These are phyloP conservation scores for Sinocyclocheilus anshuiensis DNA, from an alignment of 2,113 vertebrate genomes.

Conservation along the genomic window DNA sequence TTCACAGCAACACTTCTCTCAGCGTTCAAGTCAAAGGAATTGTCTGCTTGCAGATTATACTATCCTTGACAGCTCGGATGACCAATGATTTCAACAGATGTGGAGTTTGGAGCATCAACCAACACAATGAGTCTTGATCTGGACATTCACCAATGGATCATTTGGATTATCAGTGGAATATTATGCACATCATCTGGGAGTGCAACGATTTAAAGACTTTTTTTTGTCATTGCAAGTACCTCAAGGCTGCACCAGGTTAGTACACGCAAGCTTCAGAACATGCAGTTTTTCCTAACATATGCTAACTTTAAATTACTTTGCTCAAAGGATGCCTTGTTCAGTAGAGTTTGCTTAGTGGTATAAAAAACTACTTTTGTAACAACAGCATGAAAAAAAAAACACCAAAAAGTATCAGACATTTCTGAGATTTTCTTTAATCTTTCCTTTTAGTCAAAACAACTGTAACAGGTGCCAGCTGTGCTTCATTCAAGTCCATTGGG, in stretches of 20 bases:
- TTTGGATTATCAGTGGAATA: slow-evolving; percentile 12
- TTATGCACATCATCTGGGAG: not conserved
- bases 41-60: not conserved
- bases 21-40: not conserved
- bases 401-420: slow-evolving; percentile 43
- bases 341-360: not conserved
- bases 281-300: not conserved
- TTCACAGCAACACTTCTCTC: not conserved
- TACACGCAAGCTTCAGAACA: not conserved
- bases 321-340: not conserved
- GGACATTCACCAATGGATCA: not conserved
- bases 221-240: not conserved
- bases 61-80: not conserved
- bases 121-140: not conserved
- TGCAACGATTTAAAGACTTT: not conserved
- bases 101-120: not conserved
- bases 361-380: not conserved
- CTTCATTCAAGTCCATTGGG: slow-evolving; percentile 60
- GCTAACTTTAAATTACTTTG: not conserved
- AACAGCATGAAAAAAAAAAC: slow-evolving; percentile 27
- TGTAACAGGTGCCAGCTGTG: slow-evolving; percentile 60
- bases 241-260: slow-evolving; percentile 20
- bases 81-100: not conserved
- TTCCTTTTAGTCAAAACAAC: slow-evolving; percentile 54
- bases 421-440: slow-evolving; percentile 58